Evolutionary conservation across 2,888 invertebrate genomes (phyloP), one percentile per base, ranked within the genome.

Genomic region (Ceraclea dissimilis): DNA sequence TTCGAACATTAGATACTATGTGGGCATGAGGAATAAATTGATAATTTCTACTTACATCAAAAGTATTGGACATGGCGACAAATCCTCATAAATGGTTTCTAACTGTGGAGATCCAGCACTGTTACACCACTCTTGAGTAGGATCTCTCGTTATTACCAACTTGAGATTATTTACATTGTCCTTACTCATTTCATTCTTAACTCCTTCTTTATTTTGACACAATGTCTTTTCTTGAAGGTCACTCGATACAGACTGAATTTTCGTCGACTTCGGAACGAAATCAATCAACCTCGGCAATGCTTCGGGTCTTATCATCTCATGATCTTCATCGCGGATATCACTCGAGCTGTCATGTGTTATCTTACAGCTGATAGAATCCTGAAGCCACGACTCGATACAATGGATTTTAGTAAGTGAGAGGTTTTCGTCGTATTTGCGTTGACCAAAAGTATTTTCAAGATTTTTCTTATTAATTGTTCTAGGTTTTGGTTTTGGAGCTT

Each of bases 61-160:
- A 65, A 64, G 67, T 72, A 61, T 76, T 74, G 51, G 73, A 70
- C 65, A 73, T 70, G 63, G 76, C 74, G 63, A 69, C 65, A 85
- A 85, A 62, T 82, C 78, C 69, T 86, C 86, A 17, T 85, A 85
- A 63, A 86, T 86, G 20, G 86, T 86, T 50, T 84, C 84, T 50
- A 86, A 72, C 48, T 82, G 83, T 18, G 81, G 79, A 20, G 80
- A 78, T 19, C 51, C 56, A 11, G 51, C 60, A 17, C 49, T 44
- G 52, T 69, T 63, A 58, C 70, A 69, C 51, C 67, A 65, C 48
- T 67, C 69, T 53, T 67, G 65, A 46, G 51, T 62, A 60, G 66
- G 66, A 39, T 55, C 59, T 34, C 51, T 63, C 53, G 46, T 60
- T 56, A 58, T 59, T 26, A 49, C 52, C 46, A 47, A 60, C 17